phyloP scores from a whole-genome alignment of 2,797 vertebrate genomes.

The Parambassis ranga region DNA sequence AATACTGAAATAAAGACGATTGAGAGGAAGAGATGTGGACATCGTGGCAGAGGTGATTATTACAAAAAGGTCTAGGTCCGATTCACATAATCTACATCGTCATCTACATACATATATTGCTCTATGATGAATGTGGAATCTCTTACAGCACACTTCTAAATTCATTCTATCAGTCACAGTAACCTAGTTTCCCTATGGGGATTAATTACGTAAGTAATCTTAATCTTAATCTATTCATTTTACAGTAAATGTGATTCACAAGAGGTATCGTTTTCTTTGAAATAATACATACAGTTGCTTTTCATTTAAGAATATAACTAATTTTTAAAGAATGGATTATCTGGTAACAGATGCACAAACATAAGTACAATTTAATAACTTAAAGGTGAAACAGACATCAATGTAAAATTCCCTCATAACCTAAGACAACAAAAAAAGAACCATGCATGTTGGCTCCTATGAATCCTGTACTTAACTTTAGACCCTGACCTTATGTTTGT shows the following conservation, averaged over 20 bases:
- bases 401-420: not conserved
- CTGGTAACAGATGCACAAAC: constrained; percentile 22
- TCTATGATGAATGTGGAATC: not conserved
- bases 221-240: not conserved
- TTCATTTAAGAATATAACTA: no score
- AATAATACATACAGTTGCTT: no score
- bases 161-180: not conserved
- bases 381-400: not conserved
- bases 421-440: not conserved
- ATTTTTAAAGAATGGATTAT: not conserved
- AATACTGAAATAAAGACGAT: not conserved
- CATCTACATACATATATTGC: not conserved
- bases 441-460: not conserved
- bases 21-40: not conserved
- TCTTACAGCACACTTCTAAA: not conserved
- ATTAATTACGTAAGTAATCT: no score
- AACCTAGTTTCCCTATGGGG: no score
- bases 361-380: not conserved
- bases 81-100: not conserved
- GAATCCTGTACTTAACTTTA: constrained; percentile 1
- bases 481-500: no score
- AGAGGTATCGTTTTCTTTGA: not conserved
- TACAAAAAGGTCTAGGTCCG: not conserved
- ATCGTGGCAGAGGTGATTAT: not conserved
- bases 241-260: not conserved